Base-by-base conservation (phyloP, 2,797 vertebrate genomes). In the Coendou prehensilis region DNA sequence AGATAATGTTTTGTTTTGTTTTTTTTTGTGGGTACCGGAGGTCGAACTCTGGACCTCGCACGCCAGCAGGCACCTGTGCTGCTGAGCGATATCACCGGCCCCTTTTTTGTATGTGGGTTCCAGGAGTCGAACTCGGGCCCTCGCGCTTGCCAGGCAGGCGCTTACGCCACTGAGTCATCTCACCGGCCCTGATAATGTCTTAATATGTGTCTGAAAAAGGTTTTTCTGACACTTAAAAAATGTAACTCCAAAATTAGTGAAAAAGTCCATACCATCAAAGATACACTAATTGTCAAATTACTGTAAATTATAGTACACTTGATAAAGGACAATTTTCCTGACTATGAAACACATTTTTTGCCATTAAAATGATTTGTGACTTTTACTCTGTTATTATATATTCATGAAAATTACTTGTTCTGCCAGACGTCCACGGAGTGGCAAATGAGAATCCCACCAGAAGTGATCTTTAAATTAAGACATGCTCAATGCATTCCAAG, bases 321-420 rank as follows among this genome's bases (percentile, higher is more conserved):
- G 33, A 91, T 87, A 91, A 92, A 87, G 20, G 18, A 71, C 91
- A 37, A 79, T 80, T 89, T 95, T 94, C 14, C 45, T 95, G 23
- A 93, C 41, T 57, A 57, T 26, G 17, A 73, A 87, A 90, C 45
- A 87, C 17, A 75, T 50, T 94, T 96, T 73, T 78, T 92, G 26
- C 41, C 50, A 91, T 84, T 96, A 75, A 95, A 96, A 71, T 96
- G 37, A 94, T 95, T 95, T 96, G 52, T 89, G 69, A 88, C 63
- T 93, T 91, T 93, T 83, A 92, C 30, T 8, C 37, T 92, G 22
- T 50, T 92, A 85, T 88, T 96, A 96, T 91, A 83, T 86, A 94
- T 92, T 94, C n/a, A 90, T 75, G 57, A 94, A 96, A 93, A 91
- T 91, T 90, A 81, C 45, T 95, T 79, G 28, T 93, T 94, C 85